Evolutionary conservation across 2,888 invertebrate species (phyloP).

Genomic region (Diaperis boleti): DNA sequence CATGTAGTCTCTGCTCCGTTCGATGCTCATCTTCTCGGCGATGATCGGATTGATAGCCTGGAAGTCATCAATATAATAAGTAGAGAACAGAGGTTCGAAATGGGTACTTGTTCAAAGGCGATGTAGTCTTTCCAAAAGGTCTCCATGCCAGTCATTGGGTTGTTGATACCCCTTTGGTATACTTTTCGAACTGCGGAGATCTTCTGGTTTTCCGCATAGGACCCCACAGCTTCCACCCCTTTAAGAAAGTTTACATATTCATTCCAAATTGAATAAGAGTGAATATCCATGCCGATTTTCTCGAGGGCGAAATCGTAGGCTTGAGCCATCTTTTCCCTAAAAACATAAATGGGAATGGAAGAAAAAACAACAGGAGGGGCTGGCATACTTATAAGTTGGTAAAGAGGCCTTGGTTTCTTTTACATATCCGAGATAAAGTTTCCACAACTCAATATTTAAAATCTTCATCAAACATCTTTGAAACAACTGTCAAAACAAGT

Average conservation of each 20-base stretch:
- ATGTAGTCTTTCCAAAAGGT: conserved; percentile 98
- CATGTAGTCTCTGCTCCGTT: conserved; percentile 97
- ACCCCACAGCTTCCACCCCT: conserved; percentile 96
- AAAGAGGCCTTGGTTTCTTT: conserved; percentile 96
- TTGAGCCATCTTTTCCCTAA: conserved; percentile 98
- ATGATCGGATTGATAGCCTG: conserved; percentile 78
- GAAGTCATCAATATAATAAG: conserved; percentile 7
- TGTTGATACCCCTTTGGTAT: conserved; percentile 95
- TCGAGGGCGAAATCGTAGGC: conserved; percentile 99
- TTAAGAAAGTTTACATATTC: conserved; percentile 98
- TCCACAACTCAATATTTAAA: conserved; percentile 98
- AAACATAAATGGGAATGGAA: conserved; percentile 2
- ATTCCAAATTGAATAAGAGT: conserved; percentile 96
- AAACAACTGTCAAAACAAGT: conserved; percentile 81
- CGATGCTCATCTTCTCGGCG: conserved; percentile 98
- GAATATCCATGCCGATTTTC: conserved; percentile 98
- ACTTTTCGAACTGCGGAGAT: conserved; percentile 98
- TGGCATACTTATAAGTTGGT: conserved; percentile 90
- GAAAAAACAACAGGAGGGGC: background rate
- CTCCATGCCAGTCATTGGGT: conserved; percentile 97
- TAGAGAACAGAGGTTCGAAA: background rate
- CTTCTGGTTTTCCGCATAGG: conserved; percentile 99
- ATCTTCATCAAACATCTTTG: conserved; percentile 98
- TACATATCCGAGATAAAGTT: conserved; percentile 96
- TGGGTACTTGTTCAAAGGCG: conserved; percentile 84